phyloP scores from a whole-genome alignment of 2,888 invertebrate species.

The Autographa gamma region DNA sequence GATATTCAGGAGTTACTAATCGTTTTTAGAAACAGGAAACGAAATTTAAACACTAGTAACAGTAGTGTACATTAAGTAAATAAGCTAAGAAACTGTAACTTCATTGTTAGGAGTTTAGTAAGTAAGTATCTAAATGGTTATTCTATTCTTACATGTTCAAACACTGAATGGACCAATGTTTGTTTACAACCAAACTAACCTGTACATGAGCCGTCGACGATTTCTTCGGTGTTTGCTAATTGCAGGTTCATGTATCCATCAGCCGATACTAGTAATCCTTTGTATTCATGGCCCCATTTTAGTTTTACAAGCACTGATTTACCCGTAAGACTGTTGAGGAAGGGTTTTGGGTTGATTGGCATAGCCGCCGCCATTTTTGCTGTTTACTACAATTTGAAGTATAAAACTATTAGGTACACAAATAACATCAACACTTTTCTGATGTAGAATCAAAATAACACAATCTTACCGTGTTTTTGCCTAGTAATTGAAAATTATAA shows the following conservation, averaged over 20 bases:
- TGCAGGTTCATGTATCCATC: constrained; percentile 99
- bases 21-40: too few relatives aligned
- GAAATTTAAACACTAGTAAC: too few relatives aligned
- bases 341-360: constrained; percentile 99
- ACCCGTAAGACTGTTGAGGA: constrained; percentile 98
- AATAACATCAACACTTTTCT: too few relatives aligned
- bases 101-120: too few relatives aligned
- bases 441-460: not conserved
- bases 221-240: constrained; percentile 99
- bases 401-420: not conserved
- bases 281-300: constrained; percentile 99
- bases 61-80: too few relatives aligned
- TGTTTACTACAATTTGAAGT: constrained; percentile 46
- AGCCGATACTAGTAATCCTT: constrained; percentile 98
- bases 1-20: too few relatives aligned
- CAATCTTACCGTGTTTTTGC: constrained; percentile 25
- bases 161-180: not conserved
- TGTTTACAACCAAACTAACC: constrained; percentile 86
- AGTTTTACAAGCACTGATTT: constrained; percentile 99
- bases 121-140: too few relatives aligned
- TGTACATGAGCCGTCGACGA: constrained; percentile 96
- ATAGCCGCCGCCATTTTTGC: constrained; percentile 93
- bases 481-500: constrained; percentile 39
- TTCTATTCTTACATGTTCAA: too few relatives aligned
- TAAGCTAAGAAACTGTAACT: too few relatives aligned